Evolutionary conservation across 2,888 invertebrate species (phyloP), one percentile per base, ranked within the genome.

Genomic region (Halocaridina rubra): DNA sequence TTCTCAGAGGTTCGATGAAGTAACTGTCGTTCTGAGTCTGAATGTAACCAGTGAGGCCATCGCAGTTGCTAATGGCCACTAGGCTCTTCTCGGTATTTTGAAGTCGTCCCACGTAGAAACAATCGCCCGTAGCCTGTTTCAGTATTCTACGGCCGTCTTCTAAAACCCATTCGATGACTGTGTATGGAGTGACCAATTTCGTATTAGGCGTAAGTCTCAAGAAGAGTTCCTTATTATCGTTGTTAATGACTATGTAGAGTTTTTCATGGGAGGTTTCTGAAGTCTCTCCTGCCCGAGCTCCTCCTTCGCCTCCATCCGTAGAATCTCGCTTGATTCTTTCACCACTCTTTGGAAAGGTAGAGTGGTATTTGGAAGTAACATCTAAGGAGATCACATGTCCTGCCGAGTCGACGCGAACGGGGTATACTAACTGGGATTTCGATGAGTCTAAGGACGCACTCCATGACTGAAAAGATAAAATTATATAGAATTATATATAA

Each of bases 51-150:
- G 81, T 85, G 29, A 87, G 78, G 24, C 87, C 85, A 22, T 77
- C 77, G 67, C 87, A 87, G 72, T 81, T 81, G 39, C 85, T 87
- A n/a, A 87, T 76, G 67, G 87, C 87, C 10, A 87, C 87, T 33
- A 87, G 71, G 59, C 81, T 81, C 16, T 72, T 19, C 22, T 74
- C 46, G 64, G 75, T 30, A 16, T 80, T 22, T n/a, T 81, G 57
- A 22, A 87, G 84, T 5, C 69, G 71, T 2, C 84, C 87, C 1
- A 81, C 80, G 61, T 84, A 79, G 79, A 85, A 87, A 61, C 87
- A 87, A 30, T 61, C 74, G 24, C 39, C 59, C 4, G 77, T 53
- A 32, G 78, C 75, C 7, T 30, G 16, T 32, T 69, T 81, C 5
- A 84, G 39, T 4, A 87, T 69, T 3, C 79, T 32, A 16, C 79